Conservation (phyloP, 2,113 vertebrate species). For the Epinephelus fuscoguttatus region DNA sequence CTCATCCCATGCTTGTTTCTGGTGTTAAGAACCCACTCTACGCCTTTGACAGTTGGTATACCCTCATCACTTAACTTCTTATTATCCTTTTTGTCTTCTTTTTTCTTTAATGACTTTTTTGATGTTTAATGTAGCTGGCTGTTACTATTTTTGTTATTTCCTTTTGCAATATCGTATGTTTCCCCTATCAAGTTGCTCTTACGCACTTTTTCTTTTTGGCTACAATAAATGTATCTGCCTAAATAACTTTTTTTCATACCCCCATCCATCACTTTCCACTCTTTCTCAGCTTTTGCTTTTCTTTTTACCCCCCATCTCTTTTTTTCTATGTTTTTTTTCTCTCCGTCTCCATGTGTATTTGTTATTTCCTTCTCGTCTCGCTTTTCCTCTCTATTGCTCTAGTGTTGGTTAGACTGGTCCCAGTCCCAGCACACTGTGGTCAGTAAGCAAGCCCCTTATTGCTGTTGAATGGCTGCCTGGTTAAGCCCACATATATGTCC, state of each 20-base stretch:
- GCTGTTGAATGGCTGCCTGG: slow-evolving; percentile 75
- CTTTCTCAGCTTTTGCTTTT: slow-evolving; percentile 12
- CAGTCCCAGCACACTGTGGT: slow-evolving; percentile 74
- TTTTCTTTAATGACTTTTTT: not conserved
- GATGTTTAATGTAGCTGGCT: too few species aligned
- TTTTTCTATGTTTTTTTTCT: slow-evolving; percentile 4
- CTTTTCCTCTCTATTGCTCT: slow-evolving; percentile 40
- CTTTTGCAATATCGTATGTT: not conserved
- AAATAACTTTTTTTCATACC: not conserved
- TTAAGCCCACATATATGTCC: slow-evolving; percentile 77
- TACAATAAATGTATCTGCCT: not conserved
- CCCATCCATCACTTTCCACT: not conserved
- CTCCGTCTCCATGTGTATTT: slow-evolving; percentile 53
- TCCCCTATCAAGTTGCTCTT: not conserved
- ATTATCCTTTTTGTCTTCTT: not conserved
- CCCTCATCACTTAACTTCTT: not conserved
- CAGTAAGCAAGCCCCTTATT: slow-evolving; percentile 71
- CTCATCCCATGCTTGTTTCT: not conserved
- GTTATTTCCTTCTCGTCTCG: slow-evolving; percentile 66
- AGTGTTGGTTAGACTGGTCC: slow-evolving; percentile 69
- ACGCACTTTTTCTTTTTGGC: not conserved
- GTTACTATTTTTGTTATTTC: not conserved
- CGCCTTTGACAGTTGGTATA: not conserved
- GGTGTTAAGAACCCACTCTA: not conserved
- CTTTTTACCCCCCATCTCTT: slow-evolving; percentile 5